These are phyloP conservation scores for Mylabris phalerata DNA, from an alignment of 1,140 invertebrate genomes.

Conservation along the genomic window DNA sequence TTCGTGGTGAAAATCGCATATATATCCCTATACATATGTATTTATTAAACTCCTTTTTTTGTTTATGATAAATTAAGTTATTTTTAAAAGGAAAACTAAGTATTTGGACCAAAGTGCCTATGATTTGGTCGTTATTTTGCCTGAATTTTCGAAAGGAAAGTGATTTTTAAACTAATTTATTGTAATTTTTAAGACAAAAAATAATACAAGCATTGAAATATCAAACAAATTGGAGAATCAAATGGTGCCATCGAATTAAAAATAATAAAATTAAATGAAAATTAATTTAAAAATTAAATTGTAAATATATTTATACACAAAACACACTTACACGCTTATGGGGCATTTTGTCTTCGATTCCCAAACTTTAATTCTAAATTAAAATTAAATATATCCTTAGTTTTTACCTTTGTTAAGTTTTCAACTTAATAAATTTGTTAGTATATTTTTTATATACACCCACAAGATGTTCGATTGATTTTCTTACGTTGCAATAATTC, in stretches of 20 bases:
- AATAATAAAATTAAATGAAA: no score
- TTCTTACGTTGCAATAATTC: slow-evolving; percentile 27
- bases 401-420: background rate
- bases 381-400: slow-evolving; percentile 1
- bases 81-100: slow-evolving; percentile 1
- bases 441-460: background rate
- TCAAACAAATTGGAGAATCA: slow-evolving; percentile 26
- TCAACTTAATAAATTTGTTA: background rate
- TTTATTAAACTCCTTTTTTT: background rate
- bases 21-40: no score
- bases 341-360: slow-evolving; percentile 31
- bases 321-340: slow-evolving; percentile 23
- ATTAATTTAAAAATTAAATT: slow-evolving; percentile 13
- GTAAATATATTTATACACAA: slow-evolving; percentile 29
- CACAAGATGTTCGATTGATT: background rate
- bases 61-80: background rate
- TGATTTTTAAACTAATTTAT: slow-evolving; percentile 16
- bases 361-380: slow-evolving; percentile 13
- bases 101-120: slow-evolving; percentile 37
- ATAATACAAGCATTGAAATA: background rate
- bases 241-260: slow-evolving; percentile 34
- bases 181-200: slow-evolving; percentile 6
- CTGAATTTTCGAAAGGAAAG: slow-evolving; percentile 15
- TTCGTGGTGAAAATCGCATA: no score
- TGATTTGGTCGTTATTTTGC: slow-evolving; percentile 30